A percentile compares a stretch with the other conserved stretches of the same genome.
Evolutionary conservation across 2,888 invertebrate species (phyloP).

Genomic region (Apoda limacodes): DNA sequence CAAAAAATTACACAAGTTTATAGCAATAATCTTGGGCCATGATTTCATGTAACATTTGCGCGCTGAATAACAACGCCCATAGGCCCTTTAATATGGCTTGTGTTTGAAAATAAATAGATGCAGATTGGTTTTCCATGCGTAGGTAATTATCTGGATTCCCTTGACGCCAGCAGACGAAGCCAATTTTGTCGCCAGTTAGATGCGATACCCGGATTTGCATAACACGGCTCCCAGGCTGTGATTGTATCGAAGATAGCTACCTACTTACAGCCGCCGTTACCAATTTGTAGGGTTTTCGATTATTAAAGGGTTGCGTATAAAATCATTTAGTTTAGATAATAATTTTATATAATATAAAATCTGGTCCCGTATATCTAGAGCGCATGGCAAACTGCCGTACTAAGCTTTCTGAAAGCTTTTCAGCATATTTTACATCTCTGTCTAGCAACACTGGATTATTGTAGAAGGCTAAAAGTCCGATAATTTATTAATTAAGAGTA

Average conservation of each 20-base stretch:
- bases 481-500: no score
- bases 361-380: no score
- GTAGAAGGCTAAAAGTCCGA: no score
- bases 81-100: constrained; percentile 43
- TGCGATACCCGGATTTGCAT: constrained; percentile 59
- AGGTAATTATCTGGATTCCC: constrained; percentile 19
- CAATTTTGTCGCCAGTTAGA: constrained; percentile 46
- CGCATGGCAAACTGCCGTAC: no score
- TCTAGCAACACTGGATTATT: no score
- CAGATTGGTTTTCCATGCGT: constrained; percentile 58
- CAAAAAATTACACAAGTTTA: background rate
- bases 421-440: no score
- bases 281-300: constrained; percentile 57
- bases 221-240: constrained; percentile 56
- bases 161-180: constrained; percentile 33
- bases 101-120: constrained; percentile 63
- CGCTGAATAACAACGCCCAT: background rate
- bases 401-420: no score
- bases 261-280: constrained; percentile 53
- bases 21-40: no score
- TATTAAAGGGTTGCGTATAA: no score
- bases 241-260: constrained; percentile 59
- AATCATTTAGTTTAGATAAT: no score
- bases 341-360: no score
- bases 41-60: background rate